phyloP scores from a whole-genome alignment of 2,113 vertebrate genomes.

The Cygnus buccinator region DNA sequence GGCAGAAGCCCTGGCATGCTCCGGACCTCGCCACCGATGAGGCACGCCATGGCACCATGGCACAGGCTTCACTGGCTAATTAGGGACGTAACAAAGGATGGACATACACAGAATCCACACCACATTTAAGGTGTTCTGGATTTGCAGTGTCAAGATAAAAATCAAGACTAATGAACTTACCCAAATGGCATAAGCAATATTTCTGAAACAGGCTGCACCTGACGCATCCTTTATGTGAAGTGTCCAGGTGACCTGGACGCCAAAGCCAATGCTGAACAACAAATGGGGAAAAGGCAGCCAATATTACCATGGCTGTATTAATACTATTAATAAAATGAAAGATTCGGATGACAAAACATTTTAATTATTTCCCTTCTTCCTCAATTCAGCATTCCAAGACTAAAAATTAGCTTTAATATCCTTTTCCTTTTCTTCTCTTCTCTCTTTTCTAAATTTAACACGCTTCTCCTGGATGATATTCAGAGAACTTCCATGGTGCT shows the following conservation, averaged over 20 bases:
- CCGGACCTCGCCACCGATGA: neutral
- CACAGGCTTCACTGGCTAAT: neutral
- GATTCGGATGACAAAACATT: constrained; percentile 5
- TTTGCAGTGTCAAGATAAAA: constrained; percentile 42
- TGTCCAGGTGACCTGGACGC: constrained; percentile 21
- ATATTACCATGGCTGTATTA: constrained; percentile 9
- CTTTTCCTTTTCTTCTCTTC: neutral
- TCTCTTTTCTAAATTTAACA: neutral
- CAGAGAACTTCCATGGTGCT: neutral
- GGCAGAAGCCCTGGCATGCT: neutral
- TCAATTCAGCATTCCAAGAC: neutral
- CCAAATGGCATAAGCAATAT: neutral
- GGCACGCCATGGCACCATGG: neutral
- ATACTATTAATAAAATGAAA: constrained; percentile 27
- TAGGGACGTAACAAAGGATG: neutral
- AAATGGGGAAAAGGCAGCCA: neutral
- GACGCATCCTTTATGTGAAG: neutral
- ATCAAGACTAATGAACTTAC: neutral
- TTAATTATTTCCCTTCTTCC: constrained; percentile 47
- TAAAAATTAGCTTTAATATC: neutral
- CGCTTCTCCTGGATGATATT: neutral
- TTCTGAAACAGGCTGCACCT: neutral
- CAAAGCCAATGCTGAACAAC: neutral
- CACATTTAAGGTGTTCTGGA: neutral
- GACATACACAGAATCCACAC: neutral